Evolutionary conservation across 2,888 invertebrate species (phyloP), one percentile per base, ranked within the genome.

Genomic region (Agrochola circellaris): DNA sequence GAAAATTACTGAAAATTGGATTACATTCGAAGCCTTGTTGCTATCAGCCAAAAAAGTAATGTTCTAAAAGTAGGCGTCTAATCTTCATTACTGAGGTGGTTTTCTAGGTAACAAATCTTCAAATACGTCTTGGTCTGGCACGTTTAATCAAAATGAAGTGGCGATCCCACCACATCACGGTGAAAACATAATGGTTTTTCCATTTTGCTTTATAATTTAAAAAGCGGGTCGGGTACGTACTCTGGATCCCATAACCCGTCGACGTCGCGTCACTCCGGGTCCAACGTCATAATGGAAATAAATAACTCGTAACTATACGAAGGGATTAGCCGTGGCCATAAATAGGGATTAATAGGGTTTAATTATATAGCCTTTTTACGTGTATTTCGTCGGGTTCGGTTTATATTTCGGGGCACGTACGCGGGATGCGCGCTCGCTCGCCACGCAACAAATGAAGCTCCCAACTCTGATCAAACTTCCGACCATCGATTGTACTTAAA

Each of bases 291-390:
- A 84, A 81, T 83, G 67, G 75, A 83, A 85, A 81, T 81, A 83
- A 84, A 85, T 87, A 86, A 81, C 79, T 81, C 77, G 71, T 82
- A 79, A 82, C 81, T 80, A 77, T 75, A 89, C 89, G 70, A 86
- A 83, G 86, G 92, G 91, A 93, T 94, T 93, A 93, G 88, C 89
- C 80, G 88, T 81, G 85, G 87, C 90, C 91, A 94, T 94, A 94
- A 93, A 94, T 94, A 92, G 88, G 91, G 93, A 93, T 95, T 92
- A 94, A 94, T 94, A 92, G 92, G 93, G 90, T 93, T 94, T 94
- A 93, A 95, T 93, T 94, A 93, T 91, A 92, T 92, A 89, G 90
- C 91, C 91, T 92, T 92, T 94, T 92, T 91, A 92, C 89, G 88
- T 89, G 72, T 82, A 84, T 82, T 81, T 68, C 78, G 64, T 64